Evolutionary conservation across 2,797 vertebrate species (phyloP), one percentile per base, ranked within the genome.

Genomic region (Ctenochaetus hawaiiensis): DNA sequence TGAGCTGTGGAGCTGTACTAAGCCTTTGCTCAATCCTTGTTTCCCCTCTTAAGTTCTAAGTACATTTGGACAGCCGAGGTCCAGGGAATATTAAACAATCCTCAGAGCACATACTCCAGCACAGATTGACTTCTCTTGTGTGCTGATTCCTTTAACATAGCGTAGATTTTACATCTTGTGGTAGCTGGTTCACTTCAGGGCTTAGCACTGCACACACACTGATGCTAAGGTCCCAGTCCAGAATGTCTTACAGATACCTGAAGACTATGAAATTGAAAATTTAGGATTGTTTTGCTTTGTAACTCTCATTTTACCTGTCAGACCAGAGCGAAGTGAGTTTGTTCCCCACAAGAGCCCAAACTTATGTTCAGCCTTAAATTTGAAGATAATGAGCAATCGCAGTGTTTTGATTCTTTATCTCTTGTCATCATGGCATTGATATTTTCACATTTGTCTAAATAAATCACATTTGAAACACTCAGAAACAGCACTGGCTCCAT

Each of bases 391-490:
- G 70, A 77, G 67, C 37, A 71, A 77, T 78, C 18, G 48, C 30
- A 20, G 30, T 51, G 20, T 69, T 66, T 56, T 60, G 23, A 47
- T 66, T 72, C 39, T 66, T n/a, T 3, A 1, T 16, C 8, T 16
- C 69, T 68, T 67, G 61, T 80, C 76, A 82, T 85, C 76, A 78
- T 18, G 11, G 52, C 45, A 51, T 75, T 78, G 57, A 84, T 67
- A 78, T 74, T 66, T 77, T 81, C 18, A 18, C 72, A 70, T 80
- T 81, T 78, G 26, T 75, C 72, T 73, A 63, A 76, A 85, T 86
- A 77, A 86, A 85, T 82, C 68, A 72, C 59, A 76, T 80, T 86
- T 77, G 57, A 18, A 10, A 62, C 44, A 18, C 18, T 16, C 20
- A 2, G 12, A 52, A 13, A 81, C 56, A 67, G 57, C 37, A 4